Evolutionary conservation across 2,888 invertebrate genomes (phyloP), one percentile per base, ranked within the genome.

Genomic region (Pterostichus niger): DNA sequence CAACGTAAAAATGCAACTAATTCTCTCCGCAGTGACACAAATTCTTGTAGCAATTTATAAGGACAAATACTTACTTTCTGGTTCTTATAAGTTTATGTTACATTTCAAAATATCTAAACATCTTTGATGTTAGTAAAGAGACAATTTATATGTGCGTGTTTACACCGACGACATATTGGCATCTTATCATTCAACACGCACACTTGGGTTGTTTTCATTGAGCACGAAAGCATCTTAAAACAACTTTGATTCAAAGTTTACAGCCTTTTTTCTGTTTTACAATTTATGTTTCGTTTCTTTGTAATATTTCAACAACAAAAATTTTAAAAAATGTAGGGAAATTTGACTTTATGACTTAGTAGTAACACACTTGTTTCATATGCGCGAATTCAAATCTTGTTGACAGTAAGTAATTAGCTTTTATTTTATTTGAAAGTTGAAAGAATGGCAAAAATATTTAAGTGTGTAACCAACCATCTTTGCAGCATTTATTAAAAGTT

Each of bases 181-280:
- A 56, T 56, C 56, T 56, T 56, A 56, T 56, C 56, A 56, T 56
- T 56, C 17, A 13, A 56, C 56, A 56, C 56, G 56, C 56, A 56
- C 56, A 52, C 52, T 52, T n/a, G 52, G 13, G 17, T 56, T 56
- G 56, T 56, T 56, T 56, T 56, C 40, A 56, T 4, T 56, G 13
- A 56, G 13, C 56, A 56, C 17, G 56, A 56, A 56, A 17, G 9
- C 40, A 40, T 40, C 40, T 40, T 40, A 40, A 40, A 40, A 40
- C 40, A 40, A 40, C 40, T 2, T 40, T 7, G 11, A 44, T 44
- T 44, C 49, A 49, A 49, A 49, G 4, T n/a, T 49, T 49, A 49
- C 49, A 1, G 2, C 10, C 11, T 4, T 49, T 49, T 49, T 49
- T 49, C 5, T 40, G 40, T 40, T 40, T 0, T 40, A 40, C 40